Conservation (phyloP, 2,797 vertebrate species). For the Brachyrhaphis roseni region DNA sequence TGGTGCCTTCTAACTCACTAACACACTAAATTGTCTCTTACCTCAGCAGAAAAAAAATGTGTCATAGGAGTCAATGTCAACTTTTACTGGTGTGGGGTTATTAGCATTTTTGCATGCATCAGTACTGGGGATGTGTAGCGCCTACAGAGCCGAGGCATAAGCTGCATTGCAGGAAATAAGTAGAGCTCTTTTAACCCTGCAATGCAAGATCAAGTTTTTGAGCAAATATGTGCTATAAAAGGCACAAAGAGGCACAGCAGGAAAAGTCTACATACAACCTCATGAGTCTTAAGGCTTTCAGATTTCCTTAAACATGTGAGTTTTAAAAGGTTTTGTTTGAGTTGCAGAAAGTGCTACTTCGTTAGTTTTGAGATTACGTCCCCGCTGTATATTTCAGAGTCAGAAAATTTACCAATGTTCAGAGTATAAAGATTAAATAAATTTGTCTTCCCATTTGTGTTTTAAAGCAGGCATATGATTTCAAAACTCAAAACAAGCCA, state of each 20-base stretch:
- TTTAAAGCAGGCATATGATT: not conserved
- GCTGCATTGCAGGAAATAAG: conserved; percentile 38
- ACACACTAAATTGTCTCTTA: conserved; percentile 90
- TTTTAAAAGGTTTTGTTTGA: not conserved
- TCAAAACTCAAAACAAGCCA: not conserved
- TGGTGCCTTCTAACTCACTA: conserved; percentile 86
- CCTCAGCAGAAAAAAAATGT: conserved; percentile 92
- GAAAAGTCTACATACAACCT: conserved; percentile 31
- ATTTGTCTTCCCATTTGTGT: not conserved
- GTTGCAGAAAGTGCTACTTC: not conserved
- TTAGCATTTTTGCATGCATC: conserved; percentile 80
- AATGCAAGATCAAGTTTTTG: conserved; percentile 34
- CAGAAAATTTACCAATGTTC: not conserved
- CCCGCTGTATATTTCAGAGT: not conserved
- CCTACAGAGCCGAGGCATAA: conserved; percentile 60
- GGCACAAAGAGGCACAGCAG: conserved; percentile 33
- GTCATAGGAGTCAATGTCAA: conserved; percentile 88
- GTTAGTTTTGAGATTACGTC: not conserved
- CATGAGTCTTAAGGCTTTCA: not conserved
- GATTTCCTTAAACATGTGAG: not conserved
- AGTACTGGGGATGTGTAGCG: conserved; percentile 61
- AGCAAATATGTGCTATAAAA: conserved; percentile 42
- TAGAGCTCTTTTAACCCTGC: conserved; percentile 35
- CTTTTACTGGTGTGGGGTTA: conserved; percentile 81
- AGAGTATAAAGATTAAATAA: not conserved